Percentiles rank a stretch among this genome's conserved stretches.
These are phyloP conservation scores for Tonatia bakeri DNA, from an alignment of 2,113 vertebrate species.

Conservation along the genomic window DNA sequence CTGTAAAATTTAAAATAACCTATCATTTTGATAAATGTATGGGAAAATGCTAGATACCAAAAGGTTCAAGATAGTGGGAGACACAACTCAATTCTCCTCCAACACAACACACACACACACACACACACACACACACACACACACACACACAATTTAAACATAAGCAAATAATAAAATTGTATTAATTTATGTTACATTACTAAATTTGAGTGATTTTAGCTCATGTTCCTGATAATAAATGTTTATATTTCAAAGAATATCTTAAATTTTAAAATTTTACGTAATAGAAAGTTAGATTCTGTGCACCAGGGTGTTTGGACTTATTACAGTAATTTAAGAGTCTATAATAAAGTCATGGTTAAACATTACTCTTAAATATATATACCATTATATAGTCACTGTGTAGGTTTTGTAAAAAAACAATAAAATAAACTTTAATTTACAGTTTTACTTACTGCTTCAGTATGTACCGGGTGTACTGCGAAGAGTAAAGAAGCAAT, in stretches of 20 bases:
- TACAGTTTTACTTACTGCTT: constrained; percentile 89
- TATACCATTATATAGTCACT: neutral
- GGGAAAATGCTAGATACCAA: neutral
- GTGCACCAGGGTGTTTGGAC: neutral
- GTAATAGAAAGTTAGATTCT: neutral
- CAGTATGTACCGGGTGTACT: constrained; percentile 96
- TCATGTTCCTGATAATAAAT: neutral
- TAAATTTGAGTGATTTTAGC: neutral
- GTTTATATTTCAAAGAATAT: neutral
- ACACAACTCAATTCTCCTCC: fast-evolving
- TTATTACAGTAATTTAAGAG: neutral
- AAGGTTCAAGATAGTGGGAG: neutral
- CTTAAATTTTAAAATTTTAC: neutral
- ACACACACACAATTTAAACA: neutral
- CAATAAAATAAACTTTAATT: neutral
- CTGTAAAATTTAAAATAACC: neutral
- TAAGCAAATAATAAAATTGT: neutral
- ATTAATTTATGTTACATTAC: neutral
- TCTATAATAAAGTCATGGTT: neutral
- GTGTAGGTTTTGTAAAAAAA: neutral
- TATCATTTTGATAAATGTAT: neutral
- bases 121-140: neutral
- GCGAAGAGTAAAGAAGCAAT: constrained; percentile 94
- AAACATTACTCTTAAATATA: constrained; percentile 8
- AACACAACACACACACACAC: neutral